These are phyloP conservation scores for Monopterus albus DNA, from an alignment of 2,113 vertebrate genomes.

Conservation along the genomic window DNA sequence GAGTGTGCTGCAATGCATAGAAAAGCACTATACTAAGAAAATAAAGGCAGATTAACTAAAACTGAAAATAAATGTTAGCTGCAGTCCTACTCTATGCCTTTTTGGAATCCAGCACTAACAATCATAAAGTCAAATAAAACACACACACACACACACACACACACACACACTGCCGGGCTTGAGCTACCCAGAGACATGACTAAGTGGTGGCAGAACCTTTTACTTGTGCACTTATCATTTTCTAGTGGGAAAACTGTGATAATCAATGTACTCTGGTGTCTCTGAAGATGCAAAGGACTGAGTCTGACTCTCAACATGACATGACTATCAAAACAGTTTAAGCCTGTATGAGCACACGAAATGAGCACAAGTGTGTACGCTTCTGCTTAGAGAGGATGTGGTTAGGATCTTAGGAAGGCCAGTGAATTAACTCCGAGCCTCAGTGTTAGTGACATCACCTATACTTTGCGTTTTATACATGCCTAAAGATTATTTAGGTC, in stretches of 20 bases:
- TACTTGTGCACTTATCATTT: neutral
- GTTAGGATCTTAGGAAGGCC: slow-evolving; percentile 29
- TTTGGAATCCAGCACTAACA: neutral
- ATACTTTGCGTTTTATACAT: neutral
- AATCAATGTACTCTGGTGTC: neutral
- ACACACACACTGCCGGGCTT: too few relatives aligned
- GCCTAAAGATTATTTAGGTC: neutral
- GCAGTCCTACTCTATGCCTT: neutral
- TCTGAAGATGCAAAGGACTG: neutral
- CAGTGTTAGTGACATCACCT: neutral
- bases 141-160: too few relatives aligned
- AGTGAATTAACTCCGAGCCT: neutral
- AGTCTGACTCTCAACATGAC: slow-evolving; percentile 9
- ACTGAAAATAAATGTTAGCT: neutral
- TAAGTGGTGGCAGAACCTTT: neutral
- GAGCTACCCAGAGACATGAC: too few relatives aligned
- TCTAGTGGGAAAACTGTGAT: neutral
- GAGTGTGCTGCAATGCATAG: too few relatives aligned
- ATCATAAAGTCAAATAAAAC: neutral
- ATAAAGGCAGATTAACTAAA: too few relatives aligned
- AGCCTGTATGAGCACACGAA: neutral
- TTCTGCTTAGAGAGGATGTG: slow-evolving; percentile 53
- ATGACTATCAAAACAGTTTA: slow-evolving; percentile 2
- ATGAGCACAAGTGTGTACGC: neutral
- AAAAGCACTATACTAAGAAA: too few relatives aligned